Base-by-base conservation (phyloP, 2,113 vertebrate species). In the Lagopus leucura region DNA sequence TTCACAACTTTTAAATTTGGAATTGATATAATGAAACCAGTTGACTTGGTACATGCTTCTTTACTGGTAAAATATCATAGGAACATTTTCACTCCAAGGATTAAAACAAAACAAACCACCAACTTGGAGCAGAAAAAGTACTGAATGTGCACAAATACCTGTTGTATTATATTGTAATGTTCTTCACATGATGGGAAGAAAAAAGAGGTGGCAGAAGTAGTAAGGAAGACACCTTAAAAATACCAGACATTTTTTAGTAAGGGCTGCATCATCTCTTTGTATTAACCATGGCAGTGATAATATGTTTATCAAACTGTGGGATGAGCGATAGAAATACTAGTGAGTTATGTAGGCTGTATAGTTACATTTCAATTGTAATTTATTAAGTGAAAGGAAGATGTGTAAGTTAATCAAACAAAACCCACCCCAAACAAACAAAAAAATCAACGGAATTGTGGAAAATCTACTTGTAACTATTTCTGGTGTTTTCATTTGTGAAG, bases 401-500 rank as follows among this genome's bases (percentile, higher is more conserved):
- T 77, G 5, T 67, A 77, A 67, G 47, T 63, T 10, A 21, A 40
- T 52, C 34, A 25, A 25, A 58, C 71, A 65, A 40, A 20, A 30
- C 52, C 25, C 52, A 54, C 52, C 27, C 27, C 52, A 54, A 54
- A 54, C 27, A 27, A 58, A 74, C 55, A 58, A n/a, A 15, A 24
- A 57, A 36, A 22, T 10, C 18, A 1, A 10, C 25, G 1, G 48
- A 71, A 66, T 54, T 32, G 42, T 18, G 36, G 43, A 65, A 86
- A 74, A 84, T 60, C 30, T 69, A 14, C 22, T 32, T 67, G 32
- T 40, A 66, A 82, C 17, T 80, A 38, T 20, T 73, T 45, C 32
- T 60, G 2, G 3, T 84, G 8, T 72, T 92, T 66, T 94, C 21
- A 17, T 91, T 79, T 96, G 20, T 93, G 34, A 95, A 99, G 99